A percentile compares a stretch with the other conserved stretches of the same genome.
Conservation (phyloP, 2,888 invertebrate genomes). For the Ethmia dodecea region DNA sequence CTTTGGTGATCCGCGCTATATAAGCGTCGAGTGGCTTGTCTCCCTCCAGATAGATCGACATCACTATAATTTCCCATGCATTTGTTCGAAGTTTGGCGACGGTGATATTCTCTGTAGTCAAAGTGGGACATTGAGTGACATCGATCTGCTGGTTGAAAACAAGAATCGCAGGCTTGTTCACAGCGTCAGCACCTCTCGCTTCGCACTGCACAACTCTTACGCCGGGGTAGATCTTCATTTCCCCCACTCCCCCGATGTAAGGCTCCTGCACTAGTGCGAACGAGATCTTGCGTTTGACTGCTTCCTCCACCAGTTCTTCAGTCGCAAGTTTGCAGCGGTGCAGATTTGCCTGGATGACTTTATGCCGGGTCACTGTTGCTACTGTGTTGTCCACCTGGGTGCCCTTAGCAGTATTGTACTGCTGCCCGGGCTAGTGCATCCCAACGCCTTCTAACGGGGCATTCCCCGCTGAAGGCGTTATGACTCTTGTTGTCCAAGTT, state of each 20-base stretch:
- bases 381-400: no score
- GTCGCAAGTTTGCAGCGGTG: no score
- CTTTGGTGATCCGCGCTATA: no score
- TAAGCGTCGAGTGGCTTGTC: not conserved
- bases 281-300: no score
- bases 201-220: slow-evolving; percentile 6
- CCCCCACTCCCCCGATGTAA: slow-evolving; percentile 6
- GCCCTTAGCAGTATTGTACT: no score
- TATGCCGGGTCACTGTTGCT: no score
- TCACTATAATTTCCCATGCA: not conserved
- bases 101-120: not conserved
- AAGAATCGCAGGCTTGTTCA: slow-evolving; percentile 14
- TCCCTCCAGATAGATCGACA: not conserved
- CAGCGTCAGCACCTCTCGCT: not conserved
- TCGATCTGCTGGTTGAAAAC: no score
- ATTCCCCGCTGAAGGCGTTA: not conserved
- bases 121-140: not conserved
- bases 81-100: not conserved
- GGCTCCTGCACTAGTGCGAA: no score
- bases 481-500: not conserved
- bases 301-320: no score
- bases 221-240: not conserved
- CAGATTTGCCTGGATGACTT: no score
- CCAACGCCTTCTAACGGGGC: slow-evolving; percentile 4
- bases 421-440: slow-evolving; percentile 12